Percentiles rank a stretch among this genome's conserved stretches.
These are phyloP conservation scores for Psilopogon haemacephalus DNA, from an alignment of 2,113 vertebrate species.

Conservation along the genomic window DNA sequence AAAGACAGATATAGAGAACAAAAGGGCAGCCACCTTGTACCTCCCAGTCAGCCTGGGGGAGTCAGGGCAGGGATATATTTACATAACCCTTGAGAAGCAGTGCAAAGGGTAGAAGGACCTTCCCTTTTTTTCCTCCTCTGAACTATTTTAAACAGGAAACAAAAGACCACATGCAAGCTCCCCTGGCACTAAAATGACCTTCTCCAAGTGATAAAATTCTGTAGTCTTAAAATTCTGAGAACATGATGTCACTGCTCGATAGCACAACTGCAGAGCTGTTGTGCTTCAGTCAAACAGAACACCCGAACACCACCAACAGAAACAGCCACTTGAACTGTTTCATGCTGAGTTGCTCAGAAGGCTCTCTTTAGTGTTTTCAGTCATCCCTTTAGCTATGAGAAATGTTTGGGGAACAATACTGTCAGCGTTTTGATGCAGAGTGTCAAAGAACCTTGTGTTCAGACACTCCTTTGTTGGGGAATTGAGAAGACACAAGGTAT, in stretches of 20 bases:
- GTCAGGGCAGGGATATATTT: not conserved
- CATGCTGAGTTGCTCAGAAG: not conserved
- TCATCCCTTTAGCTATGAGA: not conserved
- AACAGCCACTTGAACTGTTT: not conserved
- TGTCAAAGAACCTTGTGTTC: not conserved
- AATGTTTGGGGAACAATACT: not conserved
- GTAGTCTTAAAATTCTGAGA: not conserved
- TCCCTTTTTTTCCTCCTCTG: not conserved
- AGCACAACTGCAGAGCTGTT: not conserved
- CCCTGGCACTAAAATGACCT: not conserved
- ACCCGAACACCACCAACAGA: not conserved
- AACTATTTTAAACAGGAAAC: not conserved
- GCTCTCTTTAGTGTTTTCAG: slow-evolving; percentile 6
- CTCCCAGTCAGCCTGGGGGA: not conserved
- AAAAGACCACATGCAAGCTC: not conserved
- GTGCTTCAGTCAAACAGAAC: not conserved
- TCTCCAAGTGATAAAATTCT: not conserved
- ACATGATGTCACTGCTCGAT: not conserved
- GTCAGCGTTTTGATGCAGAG: not conserved
- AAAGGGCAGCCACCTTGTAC: not conserved
- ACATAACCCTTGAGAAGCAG: not conserved
- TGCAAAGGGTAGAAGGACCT: not conserved
- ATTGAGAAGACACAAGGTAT: not conserved
- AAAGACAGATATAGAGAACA: not conserved
- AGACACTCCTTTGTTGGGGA: not conserved